Evolutionary conservation across 2,888 invertebrate genomes (phyloP).

Genomic region (Limnephilus marmoratus): DNA sequence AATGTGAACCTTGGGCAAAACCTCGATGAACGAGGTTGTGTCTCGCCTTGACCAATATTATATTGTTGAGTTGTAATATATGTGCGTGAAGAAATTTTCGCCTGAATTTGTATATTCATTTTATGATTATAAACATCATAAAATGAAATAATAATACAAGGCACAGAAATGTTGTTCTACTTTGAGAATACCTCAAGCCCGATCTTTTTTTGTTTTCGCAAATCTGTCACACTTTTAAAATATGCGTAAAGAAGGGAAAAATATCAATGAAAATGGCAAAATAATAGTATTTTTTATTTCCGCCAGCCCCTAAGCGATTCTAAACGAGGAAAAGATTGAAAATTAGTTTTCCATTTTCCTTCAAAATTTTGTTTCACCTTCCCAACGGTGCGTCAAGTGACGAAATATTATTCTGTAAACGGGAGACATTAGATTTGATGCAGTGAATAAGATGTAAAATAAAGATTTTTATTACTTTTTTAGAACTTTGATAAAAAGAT

Average conservation of each 20-base stretch:
- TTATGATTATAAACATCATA: no score
- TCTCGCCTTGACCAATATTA: no score
- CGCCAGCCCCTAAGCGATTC: slow-evolving; percentile 19
- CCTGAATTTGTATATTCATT: no score
- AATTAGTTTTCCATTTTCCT: slow-evolving; percentile 15
- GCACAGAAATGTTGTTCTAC: not conserved
- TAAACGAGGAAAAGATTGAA: slow-evolving; percentile 31
- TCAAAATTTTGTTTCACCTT: not conserved
- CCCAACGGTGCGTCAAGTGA: not conserved
- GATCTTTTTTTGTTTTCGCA: not conserved
- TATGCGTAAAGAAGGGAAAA: not conserved
- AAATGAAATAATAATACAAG: no score
- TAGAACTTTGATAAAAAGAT: not conserved
- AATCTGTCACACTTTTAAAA: not conserved
- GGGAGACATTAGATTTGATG: not conserved
- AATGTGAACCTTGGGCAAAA: no score
- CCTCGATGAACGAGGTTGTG: no score
- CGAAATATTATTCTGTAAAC: not conserved
- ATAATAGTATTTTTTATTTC: not conserved
- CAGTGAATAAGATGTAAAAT: not conserved
- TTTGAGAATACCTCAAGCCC: not conserved
- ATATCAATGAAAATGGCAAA: not conserved
- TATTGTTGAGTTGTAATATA: no score
- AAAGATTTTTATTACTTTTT: not conserved
- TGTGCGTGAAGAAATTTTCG: no score